Base-by-base conservation (phyloP, 1,140 invertebrate species). In the Papilio glaucus region DNA sequence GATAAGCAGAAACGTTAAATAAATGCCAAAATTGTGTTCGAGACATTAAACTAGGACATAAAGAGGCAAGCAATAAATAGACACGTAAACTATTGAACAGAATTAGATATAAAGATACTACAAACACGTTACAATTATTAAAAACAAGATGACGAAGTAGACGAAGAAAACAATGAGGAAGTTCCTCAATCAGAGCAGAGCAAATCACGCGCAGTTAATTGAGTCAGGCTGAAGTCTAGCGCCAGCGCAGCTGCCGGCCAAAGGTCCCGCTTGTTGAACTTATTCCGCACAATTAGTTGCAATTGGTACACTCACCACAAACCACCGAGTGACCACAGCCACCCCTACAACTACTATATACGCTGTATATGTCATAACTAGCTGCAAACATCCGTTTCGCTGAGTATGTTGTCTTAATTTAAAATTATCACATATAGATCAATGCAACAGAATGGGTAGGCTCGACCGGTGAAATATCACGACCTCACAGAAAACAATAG, bases 131-230 rank as follows among this genome's bases (percentile, higher is more conserved):
- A 12, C 21, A 10, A 24, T 24, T 24, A 5, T 57, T 57, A 57
- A 26, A 24, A 10, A 57, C 49, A 24, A 12, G 10, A 10, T 24
- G 18, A 24, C 10, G n/a, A n/a, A n/a, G n/a, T n/a, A n/a, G n/a
- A n/a, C n/a, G n/a, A n/a, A n/a, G n/a, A n/a, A n/a, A n/a, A n/a
- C n/a, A n/a, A n/a, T n/a, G n/a, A n/a, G n/a, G n/a, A 24, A 57
- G 18, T 65, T 39, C 37, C 29, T 37, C 62, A 37, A 39, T 57
- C 29, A 39, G 9, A 18, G 62, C 33, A 39, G 33, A 53, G 42
- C 37, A 69, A 69, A 69, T 69, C 67, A 69, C 42, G 67, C 29
- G 26, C n/a, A 49, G 24, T 49, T 45, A 68, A 68, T 68, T 69
- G 42, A 69, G 15, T 49, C 24, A 9, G 15, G n/a, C 37, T 53